Evolutionary conservation across 2,797 vertebrate genomes (phyloP), one percentile per base, ranked within the genome.

Genomic region (Chromis chromis): DNA sequence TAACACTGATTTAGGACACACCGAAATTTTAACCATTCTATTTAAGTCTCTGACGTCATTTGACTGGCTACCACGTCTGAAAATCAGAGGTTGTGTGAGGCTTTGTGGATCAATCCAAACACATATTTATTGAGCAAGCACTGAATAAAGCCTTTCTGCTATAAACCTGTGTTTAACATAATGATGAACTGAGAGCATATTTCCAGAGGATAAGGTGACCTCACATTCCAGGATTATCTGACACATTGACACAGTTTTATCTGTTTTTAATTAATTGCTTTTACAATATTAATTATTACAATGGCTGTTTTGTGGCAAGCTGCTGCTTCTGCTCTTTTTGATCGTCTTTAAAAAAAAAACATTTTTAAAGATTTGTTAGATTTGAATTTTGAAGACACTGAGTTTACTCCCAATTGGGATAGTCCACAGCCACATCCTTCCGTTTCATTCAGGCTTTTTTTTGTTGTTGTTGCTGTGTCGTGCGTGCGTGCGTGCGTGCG

Each of bases 341-440:
- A 46, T n/a, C 44, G 6, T 6, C 5, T 6, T n/a, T n/a, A n/a
- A n/a, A n/a, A n/a, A n/a, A n/a, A n/a, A 17, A 10, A 55, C 50
- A 0, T 31, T 56, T 36, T 12, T 55, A 6, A 33, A 25, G 9
- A 2, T 11, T n/a, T 28, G 58, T 62, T 61, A 44, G 40, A 39
- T 64, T 50, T n/a, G 14, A 19, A 49, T 56, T 78, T 81, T 74
- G 1, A 72, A 78, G 11, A 53, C 22, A 52, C 49, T 70, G 48
- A 33, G 17, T 65, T 70, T 56, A 40, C 53, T 40, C 31, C 7
- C 53, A 3, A 50, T 59, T 70, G 25, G n/a, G n/a, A n/a, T n/a
- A n/a, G n/a, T n/a, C n/a, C n/a, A n/a, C n/a, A n/a, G n/a, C n/a
- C n/a, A n/a, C n/a, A n/a, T n/a, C n/a, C n/a, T n/a, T n/a, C n/a